Base-by-base conservation (phyloP, 2,113 vertebrate genomes). In the Arothron firmamentum region DNA sequence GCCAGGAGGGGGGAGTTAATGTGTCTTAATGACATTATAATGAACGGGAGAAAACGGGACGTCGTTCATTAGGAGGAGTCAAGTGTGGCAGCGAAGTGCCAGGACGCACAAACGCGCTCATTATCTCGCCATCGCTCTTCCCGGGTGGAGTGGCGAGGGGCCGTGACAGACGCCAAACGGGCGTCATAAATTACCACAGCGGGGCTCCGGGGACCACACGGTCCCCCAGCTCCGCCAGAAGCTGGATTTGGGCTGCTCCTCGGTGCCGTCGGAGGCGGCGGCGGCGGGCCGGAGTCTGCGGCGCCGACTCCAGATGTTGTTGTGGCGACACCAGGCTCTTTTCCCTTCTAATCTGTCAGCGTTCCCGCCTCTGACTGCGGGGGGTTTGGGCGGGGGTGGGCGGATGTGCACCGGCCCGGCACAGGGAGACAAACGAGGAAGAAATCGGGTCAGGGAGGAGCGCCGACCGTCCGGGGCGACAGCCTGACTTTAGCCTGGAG, bases 11-110 rank as follows among this genome's bases (percentile, higher is more conserved):
- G 85, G 84, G 86, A 88, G 87, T 92, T 85, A 88, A 89, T 89
- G 86, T 72, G 77, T 86, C 88, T 88, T 89, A 91, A 91, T 90
- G 88, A 90, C 88, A 90, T 88, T 87, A 88, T 90, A 92, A 92
- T 90, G 85, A 91, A 90, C 88, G 89, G 74, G 85, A 83, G 89
- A 90, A 90, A 87, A 87, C 78, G 81, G 86, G 77, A 83, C 78
- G 88, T 89, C 85, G 85, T 90, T 90, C 88, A 89, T 91, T 91
- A 89, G 89, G 89, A 50, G 21, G 87, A 90, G 87, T 90, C 87
- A 90, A 90, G 88, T 86, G 87, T 88, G 87, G 90, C 84, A 89
- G 75, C 73, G 74, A 83, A 88, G 86, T 82, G 80, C 54, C 56
- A 81, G 80, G 78, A 88, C 78, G 86, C 84, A 76, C 84, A 82